Evolutionary conservation across 2,113 vertebrate genomes (phyloP), one percentile per base, ranked within the genome.

Genomic region (Notothenia rossii): DNA sequence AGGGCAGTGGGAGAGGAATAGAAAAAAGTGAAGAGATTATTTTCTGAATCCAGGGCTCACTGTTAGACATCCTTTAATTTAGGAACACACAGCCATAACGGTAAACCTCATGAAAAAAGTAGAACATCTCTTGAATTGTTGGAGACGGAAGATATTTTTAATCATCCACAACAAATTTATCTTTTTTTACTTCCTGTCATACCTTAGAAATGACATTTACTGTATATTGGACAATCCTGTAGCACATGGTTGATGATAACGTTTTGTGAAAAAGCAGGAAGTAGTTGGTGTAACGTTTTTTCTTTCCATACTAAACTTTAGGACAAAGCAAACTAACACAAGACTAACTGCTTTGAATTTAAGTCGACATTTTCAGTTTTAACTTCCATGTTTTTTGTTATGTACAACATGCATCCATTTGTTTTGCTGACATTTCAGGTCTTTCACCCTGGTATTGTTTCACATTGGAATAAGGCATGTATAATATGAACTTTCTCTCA

Each of bases 31-130:
- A 79, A 61, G 59, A 84, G 79, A 89, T 87, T 89, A 88, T 85
- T 88, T 55, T 79, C 49, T 77, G 58, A 83, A 84, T 86, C 63
- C 46, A 49, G 40, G 59, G 64, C 68, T 85, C 17, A 2, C 59
- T 5, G 25, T 17, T 72, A 36, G 64, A 92, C 88, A 90, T 84
- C 81, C 81, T 86, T 80, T 72, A 68, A 87, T 71, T 89, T 83
- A 83, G 89, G 88, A 89, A 64, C 70, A 82, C 55, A 79, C 22
- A 54, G 75, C 17, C 17, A 0, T 48, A 56, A 33, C 0, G 13
- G 4, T 55, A 55, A 81, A 70, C 63, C 36, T n/a, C 53, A n/a
- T 83, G 66, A 64, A 51, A 72, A 40, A 40, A 70, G n/a, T 59
- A 58, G 10, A 76, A 59, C 10, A 8, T 40, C 33, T 22, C 7